Conservation (phyloP, 2,888 invertebrate genomes). For the Cheilosia vulpina region DNA sequence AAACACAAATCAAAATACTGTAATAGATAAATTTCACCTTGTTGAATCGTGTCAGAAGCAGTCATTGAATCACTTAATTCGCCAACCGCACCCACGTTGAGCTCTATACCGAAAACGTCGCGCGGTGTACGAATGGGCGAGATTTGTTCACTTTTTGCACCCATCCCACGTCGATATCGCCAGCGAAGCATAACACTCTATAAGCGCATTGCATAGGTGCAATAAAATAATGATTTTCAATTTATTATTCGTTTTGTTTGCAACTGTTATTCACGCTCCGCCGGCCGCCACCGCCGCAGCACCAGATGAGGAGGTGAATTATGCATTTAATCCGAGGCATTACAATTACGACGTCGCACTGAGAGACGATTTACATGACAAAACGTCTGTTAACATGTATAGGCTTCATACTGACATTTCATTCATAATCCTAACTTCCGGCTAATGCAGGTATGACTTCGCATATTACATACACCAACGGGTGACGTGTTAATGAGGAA, state of each 20-base stretch:
- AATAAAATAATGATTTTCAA: conserved; percentile 74
- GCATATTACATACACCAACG: background rate
- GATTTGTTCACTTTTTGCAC: conserved; percentile 42
- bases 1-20: conserved; percentile 52
- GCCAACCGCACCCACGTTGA: conserved; percentile 62
- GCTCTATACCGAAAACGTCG: conserved; percentile 7
- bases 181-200: conserved; percentile 63
- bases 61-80: conserved; percentile 71
- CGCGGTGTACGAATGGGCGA: background rate
- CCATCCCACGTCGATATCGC: conserved; percentile 70
- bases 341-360: conserved; percentile 46
- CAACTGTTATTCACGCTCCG: conserved; percentile 68
- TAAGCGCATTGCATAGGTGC: conserved; percentile 54
- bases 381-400: conserved; percentile 67
- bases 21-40: conserved; percentile 65
- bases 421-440: conserved; percentile 71
- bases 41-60: conserved; percentile 68
- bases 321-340: conserved; percentile 64
- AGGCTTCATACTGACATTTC: conserved; percentile 57
- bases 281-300: background rate
- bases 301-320: conserved; percentile 66
- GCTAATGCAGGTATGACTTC: conserved; percentile 2
- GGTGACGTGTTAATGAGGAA: background rate
- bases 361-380: conserved; percentile 72
- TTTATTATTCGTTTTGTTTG: conserved; percentile 66